Percentiles rank a stretch among this genome's conserved stretches.
Evolutionary conservation across 2,797 vertebrate genomes (phyloP).

Genomic region (Cirrhinus mrigala): DNA sequence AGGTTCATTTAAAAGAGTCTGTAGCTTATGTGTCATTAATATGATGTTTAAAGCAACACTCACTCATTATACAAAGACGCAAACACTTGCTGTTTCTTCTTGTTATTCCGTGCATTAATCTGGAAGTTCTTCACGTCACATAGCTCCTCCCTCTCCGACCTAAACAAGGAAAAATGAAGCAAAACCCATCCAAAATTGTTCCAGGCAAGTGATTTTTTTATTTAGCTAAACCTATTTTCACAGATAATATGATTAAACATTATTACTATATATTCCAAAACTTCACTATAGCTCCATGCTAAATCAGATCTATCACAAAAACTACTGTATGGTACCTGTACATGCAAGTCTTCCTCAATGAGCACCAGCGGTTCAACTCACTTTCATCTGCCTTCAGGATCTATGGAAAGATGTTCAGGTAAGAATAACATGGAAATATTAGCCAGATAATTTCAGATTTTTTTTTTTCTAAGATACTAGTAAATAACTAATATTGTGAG

Average conservation of each 20-base stretch:
- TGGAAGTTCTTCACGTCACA: slow-evolving; percentile 82
- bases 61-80: slow-evolving; percentile 80
- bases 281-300: rapidly evolving
- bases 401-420: slow-evolving; percentile 67
- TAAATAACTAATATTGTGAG: too few species aligned
- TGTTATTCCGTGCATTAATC: slow-evolving; percentile 79
- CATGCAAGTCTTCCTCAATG: slow-evolving; percentile 93
- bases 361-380: slow-evolving; percentile 91
- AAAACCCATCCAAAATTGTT: not conserved
- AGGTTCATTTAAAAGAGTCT: too few species aligned
- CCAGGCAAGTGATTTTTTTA: too few species aligned
- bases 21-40: not conserved
- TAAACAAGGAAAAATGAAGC: slow-evolving; percentile 60
- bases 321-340: slow-evolving; percentile 79
- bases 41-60: slow-evolving; percentile 60
- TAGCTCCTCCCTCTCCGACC: slow-evolving; percentile 86
- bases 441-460: not conserved
- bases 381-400: slow-evolving; percentile 85
- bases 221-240: not conserved
- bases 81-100: slow-evolving; percentile 85
- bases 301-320: not conserved
- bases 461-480: not conserved
- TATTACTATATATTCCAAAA: not conserved
- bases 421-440: slow-evolving; percentile 25
- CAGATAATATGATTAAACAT: not conserved